These are phyloP conservation scores for Drosophila differens DNA, from an alignment of 2,888 invertebrate species.

Conservation along the genomic window DNA sequence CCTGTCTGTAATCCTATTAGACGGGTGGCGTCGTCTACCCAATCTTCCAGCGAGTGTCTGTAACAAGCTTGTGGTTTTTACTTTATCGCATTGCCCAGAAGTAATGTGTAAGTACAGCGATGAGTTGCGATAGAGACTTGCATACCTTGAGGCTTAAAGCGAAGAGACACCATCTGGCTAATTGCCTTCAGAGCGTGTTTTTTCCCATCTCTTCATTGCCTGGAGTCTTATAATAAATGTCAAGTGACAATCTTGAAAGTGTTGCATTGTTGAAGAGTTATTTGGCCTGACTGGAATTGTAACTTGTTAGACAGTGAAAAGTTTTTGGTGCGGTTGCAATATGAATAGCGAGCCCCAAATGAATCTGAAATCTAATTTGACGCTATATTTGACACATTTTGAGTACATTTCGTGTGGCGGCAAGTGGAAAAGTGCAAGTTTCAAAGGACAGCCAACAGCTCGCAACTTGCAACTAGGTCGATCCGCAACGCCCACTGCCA, in stretches of 20 bases:
- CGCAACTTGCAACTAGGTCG: conserved; percentile 59
- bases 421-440: conserved; percentile 29
- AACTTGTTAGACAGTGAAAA: conserved; percentile 43
- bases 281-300: conserved; percentile 26
- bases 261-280: conserved; percentile 52
- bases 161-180: conserved; percentile 10
- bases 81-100: conserved; percentile 38
- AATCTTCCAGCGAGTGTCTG: conserved; percentile 25
- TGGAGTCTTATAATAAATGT: conserved; percentile 48
- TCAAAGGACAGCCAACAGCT: conserved; percentile 24
- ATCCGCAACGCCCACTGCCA: conserved; percentile 44
- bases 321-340: conserved; percentile 28
- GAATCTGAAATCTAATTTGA: conserved; percentile 72
- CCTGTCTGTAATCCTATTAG: conserved; percentile 71
- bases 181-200: conserved; percentile 23
- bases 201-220: not conserved
- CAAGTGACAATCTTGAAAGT: conserved; percentile 51
- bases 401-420: conserved; percentile 38
- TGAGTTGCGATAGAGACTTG: conserved; percentile 1
- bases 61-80: conserved; percentile 66
- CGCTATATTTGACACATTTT: conserved; percentile 75
- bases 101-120: conserved; percentile 38
- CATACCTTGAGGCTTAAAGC: conserved; percentile 50
- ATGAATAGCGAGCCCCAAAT: conserved; percentile 11
- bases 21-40: conserved; percentile 14